These are phyloP conservation scores for Troides helena DNA, from an alignment of 2,888 invertebrate species.

Conservation along the genomic window DNA sequence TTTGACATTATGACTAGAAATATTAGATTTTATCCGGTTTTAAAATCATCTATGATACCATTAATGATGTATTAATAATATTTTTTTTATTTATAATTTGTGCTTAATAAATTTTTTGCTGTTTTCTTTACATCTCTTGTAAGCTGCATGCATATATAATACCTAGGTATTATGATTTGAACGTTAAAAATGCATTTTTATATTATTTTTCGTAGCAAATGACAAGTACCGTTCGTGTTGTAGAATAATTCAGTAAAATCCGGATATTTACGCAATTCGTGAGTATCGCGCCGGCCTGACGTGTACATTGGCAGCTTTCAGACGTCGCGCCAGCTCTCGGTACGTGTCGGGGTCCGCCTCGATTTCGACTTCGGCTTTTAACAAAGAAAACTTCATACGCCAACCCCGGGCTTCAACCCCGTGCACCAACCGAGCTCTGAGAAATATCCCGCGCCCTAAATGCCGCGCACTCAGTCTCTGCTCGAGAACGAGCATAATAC, in stretches of 20 bases:
- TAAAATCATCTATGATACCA: no score
- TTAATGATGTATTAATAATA: no score
- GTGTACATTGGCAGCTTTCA: conserved; percentile 64
- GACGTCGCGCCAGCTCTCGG: conserved; percentile 58
- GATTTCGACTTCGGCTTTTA: conserved; percentile 71
- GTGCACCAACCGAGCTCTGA: conserved; percentile 66
- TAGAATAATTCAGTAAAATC: conserved; percentile 30
- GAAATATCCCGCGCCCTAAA: conserved; percentile 60
- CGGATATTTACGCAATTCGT: conserved; percentile 61
- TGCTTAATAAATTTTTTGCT: no score
- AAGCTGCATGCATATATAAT: no score
- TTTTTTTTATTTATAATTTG: no score
- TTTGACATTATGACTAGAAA: no score
- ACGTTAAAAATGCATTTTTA: no score
- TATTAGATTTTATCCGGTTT: no score
- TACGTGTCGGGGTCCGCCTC: conserved; percentile 70
- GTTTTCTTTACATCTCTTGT: no score
- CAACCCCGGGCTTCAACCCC: conserved; percentile 69
- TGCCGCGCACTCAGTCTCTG: conserved; percentile 71
- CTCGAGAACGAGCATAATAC: conserved; percentile 76
- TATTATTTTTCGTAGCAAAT: neutral
- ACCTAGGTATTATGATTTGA: no score
- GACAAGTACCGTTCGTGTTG: neutral
- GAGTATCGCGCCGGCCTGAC: conserved; percentile 61
- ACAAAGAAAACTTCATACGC: conserved; percentile 70